Percentiles rank a stretch among this genome's conserved stretches.
These are phyloP conservation scores for Corydoras sp. DNA, from an alignment of 2,113 vertebrate genomes.

Conservation along the genomic window DNA sequence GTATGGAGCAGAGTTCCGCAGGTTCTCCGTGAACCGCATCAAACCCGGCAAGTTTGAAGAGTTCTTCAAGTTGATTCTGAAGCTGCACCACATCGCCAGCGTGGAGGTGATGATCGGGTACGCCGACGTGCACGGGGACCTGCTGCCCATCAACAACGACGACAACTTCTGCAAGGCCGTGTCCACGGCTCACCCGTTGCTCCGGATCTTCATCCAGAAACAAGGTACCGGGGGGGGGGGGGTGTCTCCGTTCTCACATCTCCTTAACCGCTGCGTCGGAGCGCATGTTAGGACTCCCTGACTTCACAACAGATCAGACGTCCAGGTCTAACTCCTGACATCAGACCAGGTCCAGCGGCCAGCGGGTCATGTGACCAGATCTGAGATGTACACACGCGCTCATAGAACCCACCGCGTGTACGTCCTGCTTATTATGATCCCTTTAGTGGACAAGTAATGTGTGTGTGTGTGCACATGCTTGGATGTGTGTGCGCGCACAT, in stretches of 20 bases:
- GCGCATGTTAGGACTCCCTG: too few species aligned
- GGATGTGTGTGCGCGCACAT: too few species aligned
- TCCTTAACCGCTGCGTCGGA: too few species aligned
- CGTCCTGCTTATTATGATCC: too few species aligned
- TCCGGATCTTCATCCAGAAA: constrained; percentile 93
- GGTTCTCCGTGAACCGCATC: constrained; percentile 87
- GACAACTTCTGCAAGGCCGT: constrained; percentile 98
- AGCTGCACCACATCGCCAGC: constrained; percentile 85
- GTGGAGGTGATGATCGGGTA: constrained; percentile 94
- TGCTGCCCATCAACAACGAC: constrained; percentile 98
- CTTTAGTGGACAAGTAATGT: too few species aligned
- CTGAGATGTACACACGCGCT: neutral
- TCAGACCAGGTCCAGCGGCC: constrained; percentile 19
- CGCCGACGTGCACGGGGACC: constrained; percentile 90
- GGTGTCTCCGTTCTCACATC: neutral
- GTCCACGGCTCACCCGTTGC: constrained; percentile 87
- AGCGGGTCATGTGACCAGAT: constrained; percentile 12
- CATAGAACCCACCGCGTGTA: too few species aligned
- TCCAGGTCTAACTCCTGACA: neutral
- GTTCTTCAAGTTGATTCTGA: constrained; percentile 93
- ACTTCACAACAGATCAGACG: too few species aligned
- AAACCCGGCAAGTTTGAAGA: constrained; percentile 96
- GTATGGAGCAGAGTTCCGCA: constrained; percentile 96
- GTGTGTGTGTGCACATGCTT: too few species aligned
- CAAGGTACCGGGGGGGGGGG: constrained; percentile 69